Percentiles rank a stretch among this genome's conserved stretches.
These are phyloP conservation scores for Megalopta genalis DNA, from an alignment of 1,140 invertebrate genomes.

Conservation along the genomic window DNA sequence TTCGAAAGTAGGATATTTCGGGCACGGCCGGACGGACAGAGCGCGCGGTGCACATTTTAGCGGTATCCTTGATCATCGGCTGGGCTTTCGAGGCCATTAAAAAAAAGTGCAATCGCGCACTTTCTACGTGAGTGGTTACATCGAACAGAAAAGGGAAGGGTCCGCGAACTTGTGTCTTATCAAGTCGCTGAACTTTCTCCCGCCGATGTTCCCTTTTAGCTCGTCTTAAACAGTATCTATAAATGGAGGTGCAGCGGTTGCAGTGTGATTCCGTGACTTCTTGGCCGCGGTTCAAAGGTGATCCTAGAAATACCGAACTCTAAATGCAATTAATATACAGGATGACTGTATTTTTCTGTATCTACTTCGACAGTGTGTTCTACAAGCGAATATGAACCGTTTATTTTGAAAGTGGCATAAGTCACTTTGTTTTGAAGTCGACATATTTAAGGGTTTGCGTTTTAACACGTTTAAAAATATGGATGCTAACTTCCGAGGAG, in stretches of 20 bases:
- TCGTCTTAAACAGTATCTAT: neutral
- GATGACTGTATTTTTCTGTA: too few relatives aligned
- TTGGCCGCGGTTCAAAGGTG: neutral
- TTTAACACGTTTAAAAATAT: too few relatives aligned
- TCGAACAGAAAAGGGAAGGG: slow-evolving; percentile 6
- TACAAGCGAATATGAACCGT: too few relatives aligned
- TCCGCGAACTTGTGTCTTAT: slow-evolving; percentile 11
- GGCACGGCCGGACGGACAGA: neutral
- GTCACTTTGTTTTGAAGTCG: too few relatives aligned
- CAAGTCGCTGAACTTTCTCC: slow-evolving; percentile 28
- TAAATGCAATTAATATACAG: too few relatives aligned
- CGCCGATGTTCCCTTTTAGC: slow-evolving; percentile 3
- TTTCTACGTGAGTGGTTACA: slow-evolving; percentile 5
- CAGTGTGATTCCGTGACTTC: too few relatives aligned
- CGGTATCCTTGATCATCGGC: neutral
- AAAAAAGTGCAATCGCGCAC: slow-evolving; percentile 18
- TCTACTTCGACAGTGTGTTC: too few relatives aligned
- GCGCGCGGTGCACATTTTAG: too few relatives aligned
- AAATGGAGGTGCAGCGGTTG: neutral
- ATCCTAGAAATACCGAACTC: too few relatives aligned
- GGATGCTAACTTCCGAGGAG: too few relatives aligned
- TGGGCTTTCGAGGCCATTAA: neutral
- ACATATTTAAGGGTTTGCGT: too few relatives aligned
- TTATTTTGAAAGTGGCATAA: too few relatives aligned
- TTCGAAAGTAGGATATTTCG: neutral